A percentile compares a stretch with the other conserved stretches of the same genome.
Evolutionary conservation across 1,140 invertebrate species (phyloP).

Genomic region (Lepidotrigona ventralis): DNA sequence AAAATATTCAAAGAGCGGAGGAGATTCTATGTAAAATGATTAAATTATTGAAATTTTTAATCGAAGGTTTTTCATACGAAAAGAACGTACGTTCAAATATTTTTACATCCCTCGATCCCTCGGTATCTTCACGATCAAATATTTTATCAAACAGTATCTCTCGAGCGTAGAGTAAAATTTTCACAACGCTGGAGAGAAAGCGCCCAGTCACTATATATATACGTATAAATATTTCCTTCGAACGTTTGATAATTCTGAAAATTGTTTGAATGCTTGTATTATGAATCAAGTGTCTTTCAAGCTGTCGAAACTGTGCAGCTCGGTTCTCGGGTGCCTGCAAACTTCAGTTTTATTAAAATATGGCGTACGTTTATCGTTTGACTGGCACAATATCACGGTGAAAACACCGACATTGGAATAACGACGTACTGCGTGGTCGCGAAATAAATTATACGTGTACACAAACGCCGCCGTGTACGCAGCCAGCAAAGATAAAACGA

Average conservation of each 20-base stretch:
- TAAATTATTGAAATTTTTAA: no score
- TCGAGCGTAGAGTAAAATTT: neutral
- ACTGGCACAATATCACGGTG: neutral
- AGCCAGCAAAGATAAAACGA: constrained; percentile 25
- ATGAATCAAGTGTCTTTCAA: neutral
- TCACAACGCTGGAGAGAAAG: neutral
- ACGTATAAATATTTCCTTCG: neutral
- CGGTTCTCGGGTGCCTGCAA: neutral
- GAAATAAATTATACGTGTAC: constrained; percentile 35
- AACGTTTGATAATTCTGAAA: neutral
- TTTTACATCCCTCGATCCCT: no score
- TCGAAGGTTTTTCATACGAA: no score
- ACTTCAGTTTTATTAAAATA: constrained; percentile 30
- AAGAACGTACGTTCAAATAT: no score
- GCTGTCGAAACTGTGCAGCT: neutral
- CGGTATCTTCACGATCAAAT: no score
- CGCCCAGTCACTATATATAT: no score
- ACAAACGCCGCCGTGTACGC: neutral
- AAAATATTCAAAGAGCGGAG: no score
- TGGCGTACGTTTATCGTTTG: constrained; percentile 9
- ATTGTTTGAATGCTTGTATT: neutral
- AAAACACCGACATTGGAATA: constrained; percentile 1
- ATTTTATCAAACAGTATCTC: neutral
- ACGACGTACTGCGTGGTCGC: constrained; percentile 4
- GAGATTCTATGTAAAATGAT: no score